Percentiles rank a stretch among this genome's conserved stretches.
Evolutionary conservation across 2,113 vertebrate species (phyloP).

Genomic region (Anolis carolinensis): DNA sequence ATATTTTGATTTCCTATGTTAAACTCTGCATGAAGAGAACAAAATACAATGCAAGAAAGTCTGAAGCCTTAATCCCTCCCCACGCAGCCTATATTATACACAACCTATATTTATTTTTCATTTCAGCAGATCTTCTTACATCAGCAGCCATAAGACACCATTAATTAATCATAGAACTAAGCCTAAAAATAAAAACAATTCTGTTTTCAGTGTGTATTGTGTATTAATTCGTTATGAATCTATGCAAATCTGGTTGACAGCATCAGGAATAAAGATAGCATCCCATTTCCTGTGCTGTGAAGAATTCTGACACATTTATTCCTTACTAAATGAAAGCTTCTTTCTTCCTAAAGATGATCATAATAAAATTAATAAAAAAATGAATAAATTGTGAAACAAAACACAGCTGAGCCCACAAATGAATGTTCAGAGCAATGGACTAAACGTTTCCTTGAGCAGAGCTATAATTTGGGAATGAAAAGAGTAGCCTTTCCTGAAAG

Average conservation of each 20-base stretch:
- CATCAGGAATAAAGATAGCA: background rate
- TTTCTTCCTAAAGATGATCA: background rate
- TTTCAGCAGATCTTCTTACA: background rate
- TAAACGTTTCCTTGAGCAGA: background rate
- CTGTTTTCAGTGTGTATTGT: background rate
- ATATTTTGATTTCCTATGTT: constrained; percentile 15
- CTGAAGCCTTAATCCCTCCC: background rate
- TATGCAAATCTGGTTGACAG: background rate
- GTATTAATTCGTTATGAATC: background rate
- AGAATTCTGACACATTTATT: background rate
- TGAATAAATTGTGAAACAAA: background rate
- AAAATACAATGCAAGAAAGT: background rate
- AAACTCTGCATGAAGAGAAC: background rate
- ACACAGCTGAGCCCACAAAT: background rate
- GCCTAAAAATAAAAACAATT: constrained; percentile 1
- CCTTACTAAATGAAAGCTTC: background rate
- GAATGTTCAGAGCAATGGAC: background rate
- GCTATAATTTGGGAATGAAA: background rate
- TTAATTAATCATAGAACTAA: constrained; percentile 19
- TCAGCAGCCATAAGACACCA: constrained; percentile 3
- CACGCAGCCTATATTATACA: background rate
- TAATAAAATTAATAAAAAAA: background rate
- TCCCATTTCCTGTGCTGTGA: background rate
- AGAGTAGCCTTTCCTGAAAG: background rate
- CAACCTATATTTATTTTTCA: background rate